A percentile compares a stretch with the other conserved stretches of the same genome.
These are phyloP conservation scores for Trichogramma pretiosum DNA, from an alignment of 1,140 invertebrate genomes.

Conservation along the genomic window DNA sequence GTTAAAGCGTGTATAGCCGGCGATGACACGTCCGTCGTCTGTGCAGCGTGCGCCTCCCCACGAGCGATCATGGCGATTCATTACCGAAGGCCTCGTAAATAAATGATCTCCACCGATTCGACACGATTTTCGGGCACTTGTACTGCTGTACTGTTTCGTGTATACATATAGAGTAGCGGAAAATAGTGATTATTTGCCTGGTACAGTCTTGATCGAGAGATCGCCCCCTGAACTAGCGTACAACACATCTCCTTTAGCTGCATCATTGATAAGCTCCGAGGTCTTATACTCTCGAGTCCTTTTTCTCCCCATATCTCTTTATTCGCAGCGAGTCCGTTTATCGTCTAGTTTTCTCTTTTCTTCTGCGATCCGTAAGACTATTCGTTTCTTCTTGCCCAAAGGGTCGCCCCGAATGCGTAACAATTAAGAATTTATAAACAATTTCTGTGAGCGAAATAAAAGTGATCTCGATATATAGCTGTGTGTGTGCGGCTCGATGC, in stretches of 20 bases:
- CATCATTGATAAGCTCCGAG: conserved; percentile 37
- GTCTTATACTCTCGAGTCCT: conserved; percentile 9
- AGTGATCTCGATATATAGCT: no score
- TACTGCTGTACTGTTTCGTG: no score
- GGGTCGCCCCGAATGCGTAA: neutral
- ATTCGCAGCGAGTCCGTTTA: no score
- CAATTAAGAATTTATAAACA: conserved; percentile 16
- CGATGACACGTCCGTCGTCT: no score
- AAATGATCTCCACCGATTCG: conserved; percentile 35
- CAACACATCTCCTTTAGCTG: conserved; percentile 37
- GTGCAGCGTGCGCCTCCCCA: no score
- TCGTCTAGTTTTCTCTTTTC: no score
- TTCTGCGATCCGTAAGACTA: neutral
- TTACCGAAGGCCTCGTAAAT: conserved; percentile 39
- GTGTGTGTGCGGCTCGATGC: no score
- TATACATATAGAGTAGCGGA: no score
- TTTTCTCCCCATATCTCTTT: no score
- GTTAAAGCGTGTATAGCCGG: no score
- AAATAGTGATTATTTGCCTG: conserved; percentile 41
- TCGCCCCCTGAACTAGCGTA: conserved; percentile 36
- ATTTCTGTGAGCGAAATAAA: conserved; percentile 2
- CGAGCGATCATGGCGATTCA: conserved; percentile 30
- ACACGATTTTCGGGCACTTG: conserved; percentile 21
- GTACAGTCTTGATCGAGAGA: conserved; percentile 30
- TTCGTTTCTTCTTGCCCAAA: neutral